Base-by-base conservation (phyloP, 2,888 invertebrate genomes). In the Therioaphis trifolii region DNA sequence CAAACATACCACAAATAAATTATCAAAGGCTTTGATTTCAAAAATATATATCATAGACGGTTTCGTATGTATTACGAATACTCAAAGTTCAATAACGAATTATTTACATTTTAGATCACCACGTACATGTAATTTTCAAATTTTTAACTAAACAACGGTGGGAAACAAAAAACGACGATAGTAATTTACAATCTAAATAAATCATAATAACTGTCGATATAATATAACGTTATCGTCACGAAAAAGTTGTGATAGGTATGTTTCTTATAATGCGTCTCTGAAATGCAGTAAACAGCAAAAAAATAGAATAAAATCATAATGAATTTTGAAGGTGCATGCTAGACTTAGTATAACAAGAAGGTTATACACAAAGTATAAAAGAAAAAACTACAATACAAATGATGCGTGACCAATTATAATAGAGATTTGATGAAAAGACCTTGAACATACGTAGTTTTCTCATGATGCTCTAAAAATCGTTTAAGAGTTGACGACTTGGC, bases 381-480 rank as follows among this genome's bases (percentile, higher is more conserved):
- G 82, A 74, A 82, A n/a, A 72, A 82, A 82, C 82, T 72, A 82
- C 82, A 82, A 74, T 63, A 72, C 82, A 82, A 74, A 82, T 82
- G 82, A 82, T 74, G 82, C 72, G 63, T 82, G 82, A 82, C 82
- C 82, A 82, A 82, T 72, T 82, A 82, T 63, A 82, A 80, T 80
- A 55, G 82, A 82, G 46, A 82, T 61, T 49, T 63, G 63, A 71
- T 21, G 72, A 35, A 74, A 55, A 49, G 72, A 82, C 82, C 82
- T 82, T 82, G 82, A 82, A 82, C 35, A 72, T 72, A 72, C 21
- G 24, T 63, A 72, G 35, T 82, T 82, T 82, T 82, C 82, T 82
- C 72, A 74, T 82, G 72, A 63, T 82, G 40, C 49, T 15, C 61
- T 82, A 72, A 72, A 82, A 82, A 74, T 82, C 15, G 35, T 82